phyloP scores from a whole-genome alignment of 2,797 vertebrate genomes.

The Phrynocephalus guinanensis region DNA sequence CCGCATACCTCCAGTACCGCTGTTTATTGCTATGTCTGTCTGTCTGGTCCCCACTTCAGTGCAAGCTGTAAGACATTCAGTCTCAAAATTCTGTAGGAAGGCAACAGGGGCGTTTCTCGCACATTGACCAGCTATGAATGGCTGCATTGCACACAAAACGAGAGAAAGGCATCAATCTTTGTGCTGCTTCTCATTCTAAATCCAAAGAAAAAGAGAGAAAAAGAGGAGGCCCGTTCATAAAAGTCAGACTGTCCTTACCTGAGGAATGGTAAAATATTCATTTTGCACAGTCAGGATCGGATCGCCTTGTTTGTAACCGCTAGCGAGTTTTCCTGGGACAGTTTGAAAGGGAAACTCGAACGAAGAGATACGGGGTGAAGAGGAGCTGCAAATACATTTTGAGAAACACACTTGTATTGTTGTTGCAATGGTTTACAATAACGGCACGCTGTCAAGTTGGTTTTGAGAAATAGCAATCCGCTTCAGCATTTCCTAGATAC shows the following conservation, averaged over 20 bases:
- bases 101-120: slow-evolving; percentile 83
- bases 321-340: slow-evolving; percentile 65
- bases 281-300: slow-evolving; percentile 82
- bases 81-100: slow-evolving; percentile 84
- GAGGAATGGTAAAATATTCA: slow-evolving; percentile 87
- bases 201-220: not conserved
- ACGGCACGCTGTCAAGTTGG: too few species aligned
- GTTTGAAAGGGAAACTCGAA: slow-evolving; percentile 73
- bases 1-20: slow-evolving; percentile 70
- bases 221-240: not conserved
- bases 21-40: slow-evolving; percentile 37
- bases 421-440: too few species aligned
- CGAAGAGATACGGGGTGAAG: slow-evolving; percentile 66
- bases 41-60: slow-evolving; percentile 13
- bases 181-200: not conserved
- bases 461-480: too few species aligned
- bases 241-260: slow-evolving; percentile 77
- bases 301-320: slow-evolving; percentile 86
- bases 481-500: too few species aligned
- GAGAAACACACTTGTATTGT: not conserved
- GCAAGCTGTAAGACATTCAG: slow-evolving; percentile 75
- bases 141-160: slow-evolving; percentile 67
- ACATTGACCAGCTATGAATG: slow-evolving; percentile 84
- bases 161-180: not conserved
- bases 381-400: slow-evolving; percentile 72